Evolutionary conservation across 2,888 invertebrate species (phyloP), one percentile per base, ranked within the genome.

Genomic region (Dexiosoma caninum): DNA sequence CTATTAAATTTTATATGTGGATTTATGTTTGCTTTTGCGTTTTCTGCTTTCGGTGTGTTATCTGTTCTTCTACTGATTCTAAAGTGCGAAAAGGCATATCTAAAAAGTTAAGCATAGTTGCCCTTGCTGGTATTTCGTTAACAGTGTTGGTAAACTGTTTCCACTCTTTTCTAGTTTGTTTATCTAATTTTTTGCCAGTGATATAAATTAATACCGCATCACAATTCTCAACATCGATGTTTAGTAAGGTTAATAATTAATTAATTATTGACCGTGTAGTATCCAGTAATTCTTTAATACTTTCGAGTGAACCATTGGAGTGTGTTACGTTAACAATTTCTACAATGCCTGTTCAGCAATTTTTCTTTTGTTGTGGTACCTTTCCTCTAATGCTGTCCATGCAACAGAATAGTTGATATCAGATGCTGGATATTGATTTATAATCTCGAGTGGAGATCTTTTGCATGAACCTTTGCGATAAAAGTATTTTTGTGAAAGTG

Each of bases 381-480:
- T 69, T 27, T 55, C 30, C 55, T 69, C 53, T 21, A 40, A 23
- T 1, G 67, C 42, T 1, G 14, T 53, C 40, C 30, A 53, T 9
- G 55, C 42, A 14, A 44, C 53, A 2, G 21, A 8, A 7, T 64
- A 64, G 30, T 64, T 64, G 10, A 21, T 35, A 30, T 64, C 46
- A 9, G 46, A 19, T 30, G 64, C 64, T n/a, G 35, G 14, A 62
- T 62, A 62, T 42, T 62, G 60, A 30, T 62, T 62, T 40, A 62
- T 62, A 30, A 67, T 53, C 37, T 67, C 53, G 23, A 44, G 27
- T 27, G 67, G 55, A 44, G 53, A 69, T 21, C 19, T n/a, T 2
- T 66, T 32, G 32, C 55, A 40, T 4, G 40, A 42, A 42, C 42
- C 10, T 40, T 42, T 55, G 12, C 40, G 9, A 16, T 53, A 32